Conservation (phyloP, 2,797 vertebrate genomes). For the Alcedo quadribrachys region DNA sequence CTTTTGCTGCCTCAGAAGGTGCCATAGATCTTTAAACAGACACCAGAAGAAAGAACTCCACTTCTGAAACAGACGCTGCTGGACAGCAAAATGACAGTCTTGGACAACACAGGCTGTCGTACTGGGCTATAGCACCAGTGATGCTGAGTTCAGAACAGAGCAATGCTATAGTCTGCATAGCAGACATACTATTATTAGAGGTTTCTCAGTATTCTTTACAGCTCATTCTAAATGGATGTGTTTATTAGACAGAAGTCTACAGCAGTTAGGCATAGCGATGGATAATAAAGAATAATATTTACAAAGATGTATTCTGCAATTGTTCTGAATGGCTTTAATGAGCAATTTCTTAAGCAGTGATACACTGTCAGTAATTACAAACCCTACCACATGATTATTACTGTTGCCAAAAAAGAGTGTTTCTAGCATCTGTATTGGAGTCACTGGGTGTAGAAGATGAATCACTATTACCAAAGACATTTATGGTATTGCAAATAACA, state of each 20-base stretch:
- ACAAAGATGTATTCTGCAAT: not conserved
- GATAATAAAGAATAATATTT: not conserved
- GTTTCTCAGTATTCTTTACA: not conserved
- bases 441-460: not conserved
- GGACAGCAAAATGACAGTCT: too few species aligned
- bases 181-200: not conserved
- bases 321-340: not conserved
- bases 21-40: not conserved
- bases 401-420: not conserved
- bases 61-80: not conserved
- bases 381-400: not conserved
- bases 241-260: not conserved
- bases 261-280: not conserved
- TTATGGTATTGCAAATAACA: not conserved
- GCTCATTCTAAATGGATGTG: not conserved
- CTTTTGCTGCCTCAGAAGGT: not conserved
- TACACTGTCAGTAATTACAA: not conserved
- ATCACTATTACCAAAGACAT: not conserved
- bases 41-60: not conserved
- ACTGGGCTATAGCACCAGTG: fast-evolving
- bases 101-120: fast-evolving
- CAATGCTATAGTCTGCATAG: fast-evolving
- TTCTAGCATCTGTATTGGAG: not conserved
- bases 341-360: not conserved
- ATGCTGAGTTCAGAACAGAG: fast-evolving